Evolutionary conservation across 2,888 invertebrate species (phyloP).

Genomic region (Dryomyza anilis): DNA sequence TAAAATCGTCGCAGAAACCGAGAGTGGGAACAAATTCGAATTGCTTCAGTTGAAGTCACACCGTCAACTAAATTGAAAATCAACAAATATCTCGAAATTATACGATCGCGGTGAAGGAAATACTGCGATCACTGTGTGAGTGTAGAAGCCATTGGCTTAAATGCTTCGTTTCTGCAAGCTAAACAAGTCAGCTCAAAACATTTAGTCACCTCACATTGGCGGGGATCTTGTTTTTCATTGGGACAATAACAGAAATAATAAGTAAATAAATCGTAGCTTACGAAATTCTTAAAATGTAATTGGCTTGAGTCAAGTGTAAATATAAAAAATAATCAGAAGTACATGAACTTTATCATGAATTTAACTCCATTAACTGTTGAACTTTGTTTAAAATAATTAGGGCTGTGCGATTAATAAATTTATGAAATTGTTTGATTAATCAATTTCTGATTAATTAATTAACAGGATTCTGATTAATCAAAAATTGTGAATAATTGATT

Average conservation of each 20-base stretch:
- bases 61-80: conserved; percentile 52
- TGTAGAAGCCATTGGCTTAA: not conserved
- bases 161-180: not conserved
- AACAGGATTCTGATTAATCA: too few species aligned
- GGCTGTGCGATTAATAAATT: too few species aligned
- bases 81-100: conserved; percentile 51
- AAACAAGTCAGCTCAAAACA: too few species aligned
- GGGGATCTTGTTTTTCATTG: conserved; percentile 15
- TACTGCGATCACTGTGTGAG: conserved; percentile 1
- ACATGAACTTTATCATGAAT: not conserved
- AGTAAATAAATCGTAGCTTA: too few species aligned
- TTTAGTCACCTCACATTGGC: not conserved
- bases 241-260: not conserved
- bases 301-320: not conserved
- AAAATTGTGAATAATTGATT: too few species aligned
- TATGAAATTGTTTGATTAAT: too few species aligned
- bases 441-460: too few species aligned
- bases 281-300: conserved; percentile 16
- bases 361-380: not conserved
- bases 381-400: too few species aligned
- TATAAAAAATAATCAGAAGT: not conserved
- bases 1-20: not conserved
- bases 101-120: conserved; percentile 34
- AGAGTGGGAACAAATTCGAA: conserved; percentile 31
- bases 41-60: conserved; percentile 52